Evolutionary conservation across 1,140 invertebrate genomes (phyloP).

Genomic region (Trichonephila clavipes): DNA sequence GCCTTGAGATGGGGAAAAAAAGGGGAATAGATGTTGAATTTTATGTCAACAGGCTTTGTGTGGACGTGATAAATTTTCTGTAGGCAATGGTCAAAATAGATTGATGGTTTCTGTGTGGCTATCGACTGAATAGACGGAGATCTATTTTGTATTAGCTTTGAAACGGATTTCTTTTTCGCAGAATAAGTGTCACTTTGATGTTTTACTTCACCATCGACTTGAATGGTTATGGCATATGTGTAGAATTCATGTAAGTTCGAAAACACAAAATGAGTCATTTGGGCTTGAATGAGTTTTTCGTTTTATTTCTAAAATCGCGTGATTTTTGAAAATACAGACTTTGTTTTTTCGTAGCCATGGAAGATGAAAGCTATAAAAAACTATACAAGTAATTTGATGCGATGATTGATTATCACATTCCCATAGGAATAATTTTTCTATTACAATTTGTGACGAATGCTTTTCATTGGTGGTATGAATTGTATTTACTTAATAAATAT

Average conservation of each 20-base stretch:
- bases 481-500: too few species aligned
- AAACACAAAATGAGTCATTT: too few species aligned
- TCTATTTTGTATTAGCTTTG: constrained; percentile 48
- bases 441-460: too few species aligned
- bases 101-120: constrained; percentile 51
- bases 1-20: background rate
- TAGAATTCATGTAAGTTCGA: background rate
- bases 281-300: too few species aligned
- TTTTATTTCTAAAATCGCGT: too few species aligned
- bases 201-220: background rate
- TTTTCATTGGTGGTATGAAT: too few species aligned
- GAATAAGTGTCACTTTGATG: background rate
- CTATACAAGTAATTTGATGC: too few species aligned
- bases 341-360: too few species aligned
- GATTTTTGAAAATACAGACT: too few species aligned
- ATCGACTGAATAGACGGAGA: constrained; percentile 32
- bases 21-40: constrained; percentile 52
- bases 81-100: constrained; percentile 60
- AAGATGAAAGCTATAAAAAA: too few species aligned
- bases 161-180: background rate
- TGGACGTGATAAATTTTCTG: constrained; percentile 57
- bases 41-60: constrained; percentile 69
- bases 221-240: background rate
- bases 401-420: too few species aligned
- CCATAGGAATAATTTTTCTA: too few species aligned